Evolutionary conservation across 1,140 invertebrate species (phyloP).

Genomic region (Diorhabda sublineata): DNA sequence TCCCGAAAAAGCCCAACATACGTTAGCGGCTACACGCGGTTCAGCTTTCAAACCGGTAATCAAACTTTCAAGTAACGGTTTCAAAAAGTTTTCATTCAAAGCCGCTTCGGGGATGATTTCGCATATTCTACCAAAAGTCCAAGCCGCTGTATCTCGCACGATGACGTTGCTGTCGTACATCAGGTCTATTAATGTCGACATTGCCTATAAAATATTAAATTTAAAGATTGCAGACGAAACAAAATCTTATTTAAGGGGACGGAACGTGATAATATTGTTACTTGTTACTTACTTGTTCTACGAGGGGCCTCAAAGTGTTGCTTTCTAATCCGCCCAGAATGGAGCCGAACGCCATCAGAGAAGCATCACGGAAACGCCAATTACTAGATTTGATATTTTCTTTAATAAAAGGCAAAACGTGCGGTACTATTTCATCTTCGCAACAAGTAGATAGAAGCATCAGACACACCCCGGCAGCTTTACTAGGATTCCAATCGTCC

Average conservation of each 20-base stretch:
- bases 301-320: slow-evolving; percentile 82
- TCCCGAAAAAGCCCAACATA: slow-evolving; percentile 99
- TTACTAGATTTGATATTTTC: slow-evolving; percentile 89
- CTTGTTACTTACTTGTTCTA: slow-evolving; percentile 64
- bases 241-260: neutral
- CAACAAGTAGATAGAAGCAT: slow-evolving; percentile 97
- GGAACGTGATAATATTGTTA: neutral
- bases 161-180: slow-evolving; percentile 92
- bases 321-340: slow-evolving; percentile 92
- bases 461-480: slow-evolving; percentile 98
- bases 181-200: slow-evolving; percentile 89
- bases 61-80: slow-evolving; percentile 83
- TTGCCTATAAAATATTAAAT: slow-evolving; percentile 54
- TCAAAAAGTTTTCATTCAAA: slow-evolving; percentile 82
- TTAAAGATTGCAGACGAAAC: neutral
- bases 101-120: slow-evolving; percentile 95
- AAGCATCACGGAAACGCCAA: slow-evolving; percentile 95
- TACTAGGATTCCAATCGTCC: slow-evolving; percentile 99
- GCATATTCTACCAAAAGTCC: slow-evolving; percentile 97
- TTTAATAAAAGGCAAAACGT: slow-evolving; percentile 96
- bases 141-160: slow-evolving; percentile 95
- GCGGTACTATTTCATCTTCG: slow-evolving; percentile 93
- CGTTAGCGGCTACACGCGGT: slow-evolving; percentile 94
- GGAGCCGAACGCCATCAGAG: slow-evolving; percentile 97
- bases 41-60: slow-evolving; percentile 86